Evolutionary conservation across 2,888 invertebrate genomes (phyloP).

Genomic region (Aplocera efformata): DNA sequence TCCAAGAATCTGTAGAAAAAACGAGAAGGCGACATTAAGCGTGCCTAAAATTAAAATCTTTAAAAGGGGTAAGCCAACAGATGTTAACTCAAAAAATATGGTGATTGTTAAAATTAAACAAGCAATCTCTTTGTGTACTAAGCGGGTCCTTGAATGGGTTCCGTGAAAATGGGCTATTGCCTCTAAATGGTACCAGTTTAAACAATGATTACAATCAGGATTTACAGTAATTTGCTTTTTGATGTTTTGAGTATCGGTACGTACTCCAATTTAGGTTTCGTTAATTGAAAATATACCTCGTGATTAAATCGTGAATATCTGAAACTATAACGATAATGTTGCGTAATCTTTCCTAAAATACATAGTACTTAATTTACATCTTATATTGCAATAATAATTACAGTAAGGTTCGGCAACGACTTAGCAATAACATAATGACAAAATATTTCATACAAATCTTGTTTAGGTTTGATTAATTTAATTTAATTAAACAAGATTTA

Average conservation of each 20-base stretch:
- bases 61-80: slow-evolving; percentile 54
- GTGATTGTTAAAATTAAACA: slow-evolving; percentile 66
- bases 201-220: slow-evolving; percentile 66
- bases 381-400: too few species aligned
- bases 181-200: slow-evolving; percentile 59
- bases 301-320: too few species aligned
- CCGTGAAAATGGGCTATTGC: slow-evolving; percentile 62
- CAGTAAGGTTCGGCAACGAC: too few species aligned
- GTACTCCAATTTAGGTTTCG: slow-evolving; percentile 2
- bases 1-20: too few species aligned
- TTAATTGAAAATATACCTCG: slow-evolving; percentile 5
- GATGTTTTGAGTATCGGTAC: slow-evolving; percentile 55
- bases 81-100: slow-evolving; percentile 60
- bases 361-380: too few species aligned
- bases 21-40: slow-evolving; percentile 11
- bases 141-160: slow-evolving; percentile 50
- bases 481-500: too few species aligned
- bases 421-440: too few species aligned
- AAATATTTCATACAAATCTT: too few species aligned
- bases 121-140: slow-evolving; percentile 61
- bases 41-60: slow-evolving; percentile 41
- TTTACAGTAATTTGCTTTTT: slow-evolving; percentile 66
- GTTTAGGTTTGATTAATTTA: too few species aligned
- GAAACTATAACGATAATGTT: too few species aligned
- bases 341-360: too few species aligned